phyloP scores from a whole-genome alignment of 1,140 invertebrate species.

The Maconellicoccus hirsutus region DNA sequence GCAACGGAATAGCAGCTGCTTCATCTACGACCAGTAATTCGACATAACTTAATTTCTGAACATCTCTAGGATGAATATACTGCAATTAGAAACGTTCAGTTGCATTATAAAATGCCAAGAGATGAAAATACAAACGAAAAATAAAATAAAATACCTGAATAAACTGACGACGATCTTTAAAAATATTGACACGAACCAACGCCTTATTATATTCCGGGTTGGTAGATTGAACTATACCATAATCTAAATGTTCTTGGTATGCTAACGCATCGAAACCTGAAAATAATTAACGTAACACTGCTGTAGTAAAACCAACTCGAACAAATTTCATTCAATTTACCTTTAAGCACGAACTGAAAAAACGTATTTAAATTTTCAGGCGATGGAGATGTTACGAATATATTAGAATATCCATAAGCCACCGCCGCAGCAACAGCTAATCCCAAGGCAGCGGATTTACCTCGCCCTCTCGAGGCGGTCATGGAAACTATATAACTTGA shows the following conservation, averaged over 20 bases:
- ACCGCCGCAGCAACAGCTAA: conserved; percentile 77
- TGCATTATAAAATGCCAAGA: conserved; percentile 16
- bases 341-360: conserved; percentile 97
- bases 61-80: conserved; percentile 90
- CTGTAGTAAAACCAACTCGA: no score
- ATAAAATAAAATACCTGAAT: conserved; percentile 82
- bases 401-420: conserved; percentile 88
- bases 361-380: conserved; percentile 97
- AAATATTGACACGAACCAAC: conserved; percentile 84
- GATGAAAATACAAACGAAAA: no score
- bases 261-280: conserved; percentile 81
- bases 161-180: conserved; percentile 87
- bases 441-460: conserved; percentile 97
- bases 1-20: conserved; percentile 94
- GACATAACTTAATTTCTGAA: conserved; percentile 76
- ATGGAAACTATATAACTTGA: conserved; percentile 81
- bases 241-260: conserved; percentile 95
- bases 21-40: conserved; percentile 96
- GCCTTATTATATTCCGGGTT: conserved; percentile 97
- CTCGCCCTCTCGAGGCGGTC: conserved; percentile 90
- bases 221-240: conserved; percentile 88
- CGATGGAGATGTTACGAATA: conserved; percentile 95
- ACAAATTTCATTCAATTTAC: no score
- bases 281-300: no score
- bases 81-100: conserved; percentile 42